phyloP scores from a whole-genome alignment of 2,888 invertebrate species.

The Pocota personata region DNA sequence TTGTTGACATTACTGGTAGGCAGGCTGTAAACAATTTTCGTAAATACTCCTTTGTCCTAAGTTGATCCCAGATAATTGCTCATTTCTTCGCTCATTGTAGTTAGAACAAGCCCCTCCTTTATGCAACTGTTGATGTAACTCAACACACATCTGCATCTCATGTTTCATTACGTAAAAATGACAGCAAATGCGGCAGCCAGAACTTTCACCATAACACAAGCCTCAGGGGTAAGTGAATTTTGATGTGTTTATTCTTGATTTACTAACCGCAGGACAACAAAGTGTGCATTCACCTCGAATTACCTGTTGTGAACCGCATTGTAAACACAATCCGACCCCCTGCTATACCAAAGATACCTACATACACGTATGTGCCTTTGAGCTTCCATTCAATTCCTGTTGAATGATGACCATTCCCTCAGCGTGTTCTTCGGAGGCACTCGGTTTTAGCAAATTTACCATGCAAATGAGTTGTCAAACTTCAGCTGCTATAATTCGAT shows the following conservation, averaged over 20 bases:
- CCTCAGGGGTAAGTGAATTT: conserved; percentile 13
- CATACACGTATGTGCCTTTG: not conserved
- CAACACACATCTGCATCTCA: conserved; percentile 29
- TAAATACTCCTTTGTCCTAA: not conserved
- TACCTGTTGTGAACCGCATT: conserved; percentile 56
- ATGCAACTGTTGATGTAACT: conserved; percentile 36
- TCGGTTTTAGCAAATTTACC: conserved; percentile 2
- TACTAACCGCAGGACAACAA: conserved; percentile 64
- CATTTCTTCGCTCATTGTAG: not conserved
- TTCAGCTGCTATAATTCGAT: conserved; percentile 46
- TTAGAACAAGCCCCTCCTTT: not conserved
- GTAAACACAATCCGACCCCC: not conserved
- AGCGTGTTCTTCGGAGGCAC: not conserved
- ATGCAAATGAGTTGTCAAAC: conserved; percentile 72
- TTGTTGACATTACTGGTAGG: not conserved
- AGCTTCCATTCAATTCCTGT: conserved; percentile 20
- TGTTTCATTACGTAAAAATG: conserved; percentile 51
- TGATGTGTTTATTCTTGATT: conserved; percentile 54
- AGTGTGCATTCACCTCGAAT: conserved; percentile 67
- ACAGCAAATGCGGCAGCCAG: conserved; percentile 32
- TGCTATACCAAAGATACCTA: not conserved
- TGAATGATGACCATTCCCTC: conserved; percentile 59
- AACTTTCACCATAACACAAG: conserved; percentile 16
- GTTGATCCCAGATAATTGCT: not conserved
- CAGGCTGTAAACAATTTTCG: not conserved